phyloP scores from a whole-genome alignment of 92 coral and sea anemone species.

The Epizoanthus scotinus region DNA sequence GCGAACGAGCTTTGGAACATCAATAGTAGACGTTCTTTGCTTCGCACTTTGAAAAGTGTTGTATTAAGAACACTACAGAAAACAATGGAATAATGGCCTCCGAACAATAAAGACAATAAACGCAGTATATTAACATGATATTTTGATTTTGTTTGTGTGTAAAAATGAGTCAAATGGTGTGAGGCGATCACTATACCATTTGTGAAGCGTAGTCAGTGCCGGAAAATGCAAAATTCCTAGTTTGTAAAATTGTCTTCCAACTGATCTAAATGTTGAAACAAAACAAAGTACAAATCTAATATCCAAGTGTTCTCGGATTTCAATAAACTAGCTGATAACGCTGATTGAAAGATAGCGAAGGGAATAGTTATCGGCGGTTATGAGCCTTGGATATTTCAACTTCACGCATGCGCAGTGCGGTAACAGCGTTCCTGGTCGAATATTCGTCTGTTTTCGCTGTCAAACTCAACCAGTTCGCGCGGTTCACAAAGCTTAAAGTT shows the following conservation, averaged over 20 bases:
- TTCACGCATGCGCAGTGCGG: slow-evolving; percentile 31
- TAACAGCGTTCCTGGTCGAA: not conserved
- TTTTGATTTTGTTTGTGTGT: slow-evolving; percentile 12
- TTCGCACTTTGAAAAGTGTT: not conserved
- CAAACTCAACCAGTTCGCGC: not conserved
- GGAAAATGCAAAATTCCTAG: too few relatives aligned
- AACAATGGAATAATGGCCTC: not conserved
- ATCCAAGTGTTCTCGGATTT: too few relatives aligned
- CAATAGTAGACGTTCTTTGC: not conserved
- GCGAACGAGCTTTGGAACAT: not conserved
- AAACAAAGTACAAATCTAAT: too few relatives aligned
- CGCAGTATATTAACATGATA: not conserved
- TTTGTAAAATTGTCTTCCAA: too few relatives aligned
- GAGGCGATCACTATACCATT: not conserved
- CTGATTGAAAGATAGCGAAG: too few relatives aligned
- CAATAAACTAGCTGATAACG: too few relatives aligned
- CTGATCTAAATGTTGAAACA: too few relatives aligned
- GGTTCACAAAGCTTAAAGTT: not conserved
- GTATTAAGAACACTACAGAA: not conserved
- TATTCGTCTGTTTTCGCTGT: not conserved
- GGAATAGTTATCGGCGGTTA: too few relatives aligned
- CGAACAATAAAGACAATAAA: not conserved
- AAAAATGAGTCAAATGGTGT: not conserved
- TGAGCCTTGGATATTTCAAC: too few relatives aligned
- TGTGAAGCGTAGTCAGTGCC: too few relatives aligned